These are phyloP conservation scores for Philopotamus ludificatus DNA, from an alignment of 1,140 invertebrate species.

Conservation along the genomic window DNA sequence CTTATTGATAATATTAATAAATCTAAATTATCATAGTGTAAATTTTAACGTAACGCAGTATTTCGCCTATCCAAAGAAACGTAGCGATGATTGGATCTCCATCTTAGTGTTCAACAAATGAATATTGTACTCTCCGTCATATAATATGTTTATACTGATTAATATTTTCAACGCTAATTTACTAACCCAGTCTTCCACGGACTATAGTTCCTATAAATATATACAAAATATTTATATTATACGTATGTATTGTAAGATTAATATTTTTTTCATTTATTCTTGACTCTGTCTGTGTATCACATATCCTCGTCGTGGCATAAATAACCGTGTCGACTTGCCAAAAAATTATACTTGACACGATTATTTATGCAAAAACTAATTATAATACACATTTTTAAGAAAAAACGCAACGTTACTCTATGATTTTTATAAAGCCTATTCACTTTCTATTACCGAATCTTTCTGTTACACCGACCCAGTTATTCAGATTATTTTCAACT, in stretches of 20 bases:
- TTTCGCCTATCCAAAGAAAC: slow-evolving; percentile 41
- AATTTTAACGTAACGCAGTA: slow-evolving; percentile 37
- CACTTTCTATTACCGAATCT: too few relatives aligned
- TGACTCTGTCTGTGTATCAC: slow-evolving; percentile 39
- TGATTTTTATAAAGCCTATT: background rate
- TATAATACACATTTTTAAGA: slow-evolving; percentile 11
- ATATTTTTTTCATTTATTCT: slow-evolving; percentile 37
- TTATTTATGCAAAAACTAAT: slow-evolving; percentile 23
- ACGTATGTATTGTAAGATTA: slow-evolving; percentile 36
- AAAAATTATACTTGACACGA: slow-evolving; percentile 14
- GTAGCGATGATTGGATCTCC: slow-evolving; percentile 36
- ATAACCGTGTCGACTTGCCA: slow-evolving; percentile 21
- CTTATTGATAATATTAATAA: slow-evolving; percentile 2
- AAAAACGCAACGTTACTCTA: background rate
- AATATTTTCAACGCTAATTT: slow-evolving; percentile 31
- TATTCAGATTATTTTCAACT: background rate
- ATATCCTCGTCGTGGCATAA: slow-evolving; percentile 37
- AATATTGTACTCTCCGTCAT: slow-evolving; percentile 16
- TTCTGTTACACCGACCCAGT: too few relatives aligned
- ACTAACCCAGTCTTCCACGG: slow-evolving; percentile 43
- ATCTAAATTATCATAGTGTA: background rate
- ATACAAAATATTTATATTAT: slow-evolving; percentile 3
- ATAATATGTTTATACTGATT: slow-evolving; percentile 19
- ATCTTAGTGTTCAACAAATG: slow-evolving; percentile 30
- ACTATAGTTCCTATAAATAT: slow-evolving; percentile 42